Evolutionary conservation across 2,888 invertebrate species (phyloP).

Genomic region (Drosophila eohydei): DNA sequence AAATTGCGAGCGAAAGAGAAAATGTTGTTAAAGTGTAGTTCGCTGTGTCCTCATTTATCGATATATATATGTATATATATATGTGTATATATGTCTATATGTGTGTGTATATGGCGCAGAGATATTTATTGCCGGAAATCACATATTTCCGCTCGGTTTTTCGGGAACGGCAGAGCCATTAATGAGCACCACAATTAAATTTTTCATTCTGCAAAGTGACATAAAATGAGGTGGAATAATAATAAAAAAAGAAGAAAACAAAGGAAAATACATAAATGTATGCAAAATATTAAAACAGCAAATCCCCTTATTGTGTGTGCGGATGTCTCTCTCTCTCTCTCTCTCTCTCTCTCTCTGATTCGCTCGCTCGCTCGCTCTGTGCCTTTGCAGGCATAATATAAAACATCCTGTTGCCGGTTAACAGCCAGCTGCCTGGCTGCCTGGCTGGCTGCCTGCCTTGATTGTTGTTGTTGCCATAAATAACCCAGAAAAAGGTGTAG

Average conservation of each 20-base stretch:
- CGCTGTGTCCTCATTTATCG: constrained; percentile 23
- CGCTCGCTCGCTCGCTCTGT: constrained; percentile 23
- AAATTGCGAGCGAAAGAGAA: constrained; percentile 43
- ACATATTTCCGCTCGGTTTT: constrained; percentile 68
- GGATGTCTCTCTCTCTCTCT: constrained; percentile 5
- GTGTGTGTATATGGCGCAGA: constrained; percentile 12
- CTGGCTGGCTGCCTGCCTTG: constrained; percentile 19
- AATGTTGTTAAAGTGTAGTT: constrained; percentile 13
- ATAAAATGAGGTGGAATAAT: constrained; percentile 48
- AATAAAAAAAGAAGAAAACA: constrained; percentile 1
- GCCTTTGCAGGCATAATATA: constrained; percentile 67
- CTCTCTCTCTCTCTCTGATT: too few relatives aligned
- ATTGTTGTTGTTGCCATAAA: constrained; percentile 58
- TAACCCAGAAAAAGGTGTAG: constrained; percentile 60
- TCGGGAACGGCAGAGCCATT: constrained; percentile 55
- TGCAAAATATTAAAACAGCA: constrained; percentile 62
- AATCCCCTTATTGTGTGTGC: constrained; percentile 34
- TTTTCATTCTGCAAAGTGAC: constrained; percentile 62
- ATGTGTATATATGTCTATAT: neutral
- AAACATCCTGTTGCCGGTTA: constrained; percentile 74
- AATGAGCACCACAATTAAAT: constrained; percentile 75
- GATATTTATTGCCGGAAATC: constrained; percentile 75
- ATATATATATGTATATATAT: constrained; percentile 12
- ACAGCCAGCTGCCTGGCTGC: constrained; percentile 29
- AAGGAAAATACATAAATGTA: constrained; percentile 40